Evolutionary conservation across 2,888 invertebrate species (phyloP).

Genomic region (Habroteleia sp.): DNA sequence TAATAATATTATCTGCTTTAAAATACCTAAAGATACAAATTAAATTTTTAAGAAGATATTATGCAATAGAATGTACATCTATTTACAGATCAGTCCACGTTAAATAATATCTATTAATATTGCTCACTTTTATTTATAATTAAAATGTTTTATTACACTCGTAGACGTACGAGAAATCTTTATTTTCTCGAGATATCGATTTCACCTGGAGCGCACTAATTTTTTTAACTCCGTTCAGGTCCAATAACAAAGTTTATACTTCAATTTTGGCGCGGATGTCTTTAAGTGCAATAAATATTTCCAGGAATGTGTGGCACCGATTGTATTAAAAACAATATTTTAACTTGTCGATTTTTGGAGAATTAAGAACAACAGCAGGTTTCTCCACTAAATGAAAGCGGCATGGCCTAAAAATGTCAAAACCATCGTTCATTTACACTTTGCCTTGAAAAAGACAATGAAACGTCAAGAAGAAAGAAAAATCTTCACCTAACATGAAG

Average conservation of each 20-base stretch:
- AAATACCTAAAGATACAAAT: no score
- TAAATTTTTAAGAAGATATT: no score
- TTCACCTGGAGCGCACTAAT: no score
- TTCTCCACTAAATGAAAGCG: slow-evolving; percentile 13
- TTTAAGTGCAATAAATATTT: slow-evolving; percentile 24
- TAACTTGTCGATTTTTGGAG: slow-evolving; percentile 24
- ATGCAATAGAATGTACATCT: no score
- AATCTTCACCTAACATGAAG: slow-evolving; percentile 1
- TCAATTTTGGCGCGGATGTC: slow-evolving; percentile 18
- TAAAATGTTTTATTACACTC: no score
- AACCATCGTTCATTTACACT: slow-evolving; percentile 21
- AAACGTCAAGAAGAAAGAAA: slow-evolving; percentile 8
- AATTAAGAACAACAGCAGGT: slow-evolving; percentile 13
- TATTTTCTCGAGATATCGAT: no score
- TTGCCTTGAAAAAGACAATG: slow-evolving; percentile 15
- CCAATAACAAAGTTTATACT: slow-evolving; percentile 2
- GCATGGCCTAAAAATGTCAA: slow-evolving; percentile 13
- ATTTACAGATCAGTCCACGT: no score
- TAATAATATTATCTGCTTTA: no score
- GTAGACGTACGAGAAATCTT: no score
- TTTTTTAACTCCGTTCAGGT: neutral
- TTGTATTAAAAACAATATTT: slow-evolving; percentile 41
- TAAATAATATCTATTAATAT: no score
- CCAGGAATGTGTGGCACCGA: slow-evolving; percentile 5
- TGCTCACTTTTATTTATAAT: no score